Evolutionary conservation across 2,113 vertebrate species (phyloP).

Genomic region (Ameiurus melas): DNA sequence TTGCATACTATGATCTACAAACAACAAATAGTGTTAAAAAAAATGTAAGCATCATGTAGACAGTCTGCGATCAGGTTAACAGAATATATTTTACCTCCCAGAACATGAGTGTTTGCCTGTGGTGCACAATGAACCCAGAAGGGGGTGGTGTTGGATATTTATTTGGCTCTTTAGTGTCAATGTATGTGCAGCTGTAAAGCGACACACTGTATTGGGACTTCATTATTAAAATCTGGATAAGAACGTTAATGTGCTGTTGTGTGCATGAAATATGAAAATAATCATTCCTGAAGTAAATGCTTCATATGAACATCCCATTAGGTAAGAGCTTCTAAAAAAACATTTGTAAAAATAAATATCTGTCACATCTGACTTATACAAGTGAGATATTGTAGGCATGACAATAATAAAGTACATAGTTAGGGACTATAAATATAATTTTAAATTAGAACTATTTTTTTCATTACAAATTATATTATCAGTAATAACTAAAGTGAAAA

Average conservation of each 20-base stretch:
- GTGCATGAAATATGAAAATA: not conserved
- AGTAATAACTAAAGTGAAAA: not conserved
- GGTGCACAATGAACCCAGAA: slow-evolving; percentile 4
- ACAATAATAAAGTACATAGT: not conserved
- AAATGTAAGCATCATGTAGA: not conserved
- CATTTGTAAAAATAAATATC: too few species aligned
- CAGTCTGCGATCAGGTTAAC: not conserved
- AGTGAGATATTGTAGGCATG: not conserved
- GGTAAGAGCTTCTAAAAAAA: not conserved
- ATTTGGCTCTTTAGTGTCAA: not conserved
- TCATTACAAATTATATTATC: not conserved
- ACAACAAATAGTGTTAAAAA: not conserved
- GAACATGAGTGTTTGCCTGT: not conserved
- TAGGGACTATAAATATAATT: not conserved
- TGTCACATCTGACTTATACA: not conserved
- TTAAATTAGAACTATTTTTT: not conserved
- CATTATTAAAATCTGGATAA: not conserved
- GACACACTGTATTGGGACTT: not conserved
- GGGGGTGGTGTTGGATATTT: slow-evolving; percentile 31
- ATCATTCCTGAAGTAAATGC: not conserved
- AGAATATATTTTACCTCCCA: not conserved
- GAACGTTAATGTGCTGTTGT: not conserved
- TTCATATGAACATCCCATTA: not conserved
- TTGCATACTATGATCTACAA: not conserved
- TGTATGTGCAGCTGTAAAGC: not conserved